These are phyloP conservation scores for Euthynnus affinis DNA, from an alignment of 2,797 vertebrate species.

Conservation along the genomic window DNA sequence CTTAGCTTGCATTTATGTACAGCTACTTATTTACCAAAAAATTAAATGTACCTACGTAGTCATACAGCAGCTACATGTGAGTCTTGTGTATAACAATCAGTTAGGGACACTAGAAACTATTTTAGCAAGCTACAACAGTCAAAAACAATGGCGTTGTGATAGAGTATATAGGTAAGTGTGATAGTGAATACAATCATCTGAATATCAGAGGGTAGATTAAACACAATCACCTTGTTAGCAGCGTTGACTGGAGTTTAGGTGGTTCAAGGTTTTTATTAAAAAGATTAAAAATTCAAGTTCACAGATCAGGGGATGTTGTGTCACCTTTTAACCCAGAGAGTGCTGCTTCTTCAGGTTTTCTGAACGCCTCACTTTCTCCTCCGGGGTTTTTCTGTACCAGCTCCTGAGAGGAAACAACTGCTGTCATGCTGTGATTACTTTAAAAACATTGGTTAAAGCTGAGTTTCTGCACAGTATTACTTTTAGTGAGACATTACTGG, in stretches of 20 bases:
- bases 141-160: slow-evolving; percentile 20
- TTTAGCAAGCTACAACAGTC: slow-evolving; percentile 23
- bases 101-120: slow-evolving; percentile 6
- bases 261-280: slow-evolving; percentile 53
- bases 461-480: background rate
- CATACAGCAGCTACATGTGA: slow-evolving; percentile 24
- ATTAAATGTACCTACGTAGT: background rate
- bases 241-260: slow-evolving; percentile 80
- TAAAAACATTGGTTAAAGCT: background rate
- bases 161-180: slow-evolving; percentile 9
- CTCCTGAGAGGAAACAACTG: slow-evolving; percentile 85
- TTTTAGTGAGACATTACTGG: background rate
- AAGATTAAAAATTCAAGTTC: slow-evolving; percentile 57
- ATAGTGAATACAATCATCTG: slow-evolving; percentile 52
- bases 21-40: slow-evolving; percentile 11
- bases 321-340: slow-evolving; percentile 80
- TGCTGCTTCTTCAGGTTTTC: slow-evolving; percentile 85
- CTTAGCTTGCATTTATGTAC: slow-evolving; percentile 14
- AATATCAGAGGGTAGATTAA: slow-evolving; percentile 12
- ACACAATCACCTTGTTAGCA: slow-evolving; percentile 45
- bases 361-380: slow-evolving; percentile 76
- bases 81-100: slow-evolving; percentile 26
- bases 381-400: slow-evolving; percentile 93
- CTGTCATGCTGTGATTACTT: slow-evolving; percentile 6
- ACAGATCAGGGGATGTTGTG: slow-evolving; percentile 27